Evolutionary conservation across 2,888 invertebrate species (phyloP).

Genomic region (Megalurothrips usitatus): DNA sequence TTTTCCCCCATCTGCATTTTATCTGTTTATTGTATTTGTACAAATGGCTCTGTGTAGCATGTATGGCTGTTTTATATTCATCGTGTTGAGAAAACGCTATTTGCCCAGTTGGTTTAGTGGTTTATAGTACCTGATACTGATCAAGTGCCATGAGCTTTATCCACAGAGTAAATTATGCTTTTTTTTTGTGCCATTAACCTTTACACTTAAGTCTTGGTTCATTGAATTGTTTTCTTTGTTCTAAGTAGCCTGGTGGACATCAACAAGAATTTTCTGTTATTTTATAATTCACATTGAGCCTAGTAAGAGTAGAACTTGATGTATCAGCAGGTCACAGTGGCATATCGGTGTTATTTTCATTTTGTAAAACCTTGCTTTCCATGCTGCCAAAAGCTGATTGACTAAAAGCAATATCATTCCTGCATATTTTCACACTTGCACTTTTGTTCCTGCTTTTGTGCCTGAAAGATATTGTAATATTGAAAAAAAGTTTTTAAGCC

Average conservation of each 20-base stretch:
- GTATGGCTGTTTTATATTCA: not conserved
- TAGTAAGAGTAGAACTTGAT: too few relatives aligned
- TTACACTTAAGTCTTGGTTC: too few relatives aligned
- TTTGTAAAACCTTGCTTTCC: not conserved
- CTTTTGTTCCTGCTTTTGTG: not conserved
- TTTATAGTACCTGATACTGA: constrained; percentile 18
- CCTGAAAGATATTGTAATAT: not conserved
- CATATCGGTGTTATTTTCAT: not conserved
- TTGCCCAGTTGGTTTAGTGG: not conserved
- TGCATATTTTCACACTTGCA: too few relatives aligned
- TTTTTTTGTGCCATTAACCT: constrained; percentile 1
- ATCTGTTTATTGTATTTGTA: not conserved
- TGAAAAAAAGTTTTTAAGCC: not conserved
- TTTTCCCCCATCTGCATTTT: constrained; percentile 8
- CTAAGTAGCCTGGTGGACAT: too few relatives aligned
- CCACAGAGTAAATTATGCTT: not conserved
- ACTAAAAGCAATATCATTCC: too few relatives aligned
- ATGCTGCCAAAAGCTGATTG: not conserved
- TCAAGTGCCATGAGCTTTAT: constrained; percentile 17
- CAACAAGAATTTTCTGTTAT: too few relatives aligned
- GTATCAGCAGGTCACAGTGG: not conserved
- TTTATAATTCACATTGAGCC: too few relatives aligned
- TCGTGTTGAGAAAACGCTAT: not conserved
- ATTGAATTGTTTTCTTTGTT: too few relatives aligned
- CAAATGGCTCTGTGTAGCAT: not conserved